Conservation (phyloP, 2,113 vertebrate species). For the Hippoglossus stenolepis region DNA sequence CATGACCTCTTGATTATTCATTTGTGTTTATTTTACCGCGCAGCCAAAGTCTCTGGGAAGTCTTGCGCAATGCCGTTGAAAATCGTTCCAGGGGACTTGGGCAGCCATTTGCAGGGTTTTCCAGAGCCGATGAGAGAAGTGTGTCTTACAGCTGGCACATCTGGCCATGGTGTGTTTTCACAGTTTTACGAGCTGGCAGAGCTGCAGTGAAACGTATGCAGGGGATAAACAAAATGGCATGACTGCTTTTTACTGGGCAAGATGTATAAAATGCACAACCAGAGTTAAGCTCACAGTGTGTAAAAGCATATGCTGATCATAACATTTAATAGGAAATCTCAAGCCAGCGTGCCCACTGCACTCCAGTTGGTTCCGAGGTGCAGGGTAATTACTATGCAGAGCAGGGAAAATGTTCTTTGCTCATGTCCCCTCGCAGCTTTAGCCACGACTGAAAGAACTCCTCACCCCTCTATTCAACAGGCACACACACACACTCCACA, state of each 20-base stretch:
- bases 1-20: conserved; percentile 56
- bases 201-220: conserved; percentile 28
- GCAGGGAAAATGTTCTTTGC: conserved; percentile 48
- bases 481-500: background rate
- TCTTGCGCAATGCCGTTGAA: conserved; percentile 50
- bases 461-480: conserved; percentile 4
- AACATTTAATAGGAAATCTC: conserved; percentile 40
- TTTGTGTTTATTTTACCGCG: conserved; percentile 50
- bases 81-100: conserved; percentile 31
- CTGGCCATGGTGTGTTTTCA: conserved; percentile 47
- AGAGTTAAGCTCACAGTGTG: conserved; percentile 13
- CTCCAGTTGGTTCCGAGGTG: conserved; percentile 46
- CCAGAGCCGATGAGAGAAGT: conserved; percentile 22
- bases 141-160: conserved; percentile 32
- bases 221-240: conserved; percentile 24
- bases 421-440: conserved; percentile 46
- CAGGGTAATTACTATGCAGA: conserved; percentile 70
- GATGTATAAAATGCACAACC: conserved; percentile 13
- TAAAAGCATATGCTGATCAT: conserved; percentile 39
- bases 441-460: conserved; percentile 41
- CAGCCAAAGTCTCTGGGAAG: conserved; percentile 32
- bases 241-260: conserved; percentile 10
- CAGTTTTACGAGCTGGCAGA: conserved; percentile 34
- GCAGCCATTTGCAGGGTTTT: conserved; percentile 46
- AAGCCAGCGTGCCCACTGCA: conserved; percentile 52